Evolutionary conservation across 2,113 vertebrate species (phyloP).

Genomic region (Cranoglanis bouderius): DNA sequence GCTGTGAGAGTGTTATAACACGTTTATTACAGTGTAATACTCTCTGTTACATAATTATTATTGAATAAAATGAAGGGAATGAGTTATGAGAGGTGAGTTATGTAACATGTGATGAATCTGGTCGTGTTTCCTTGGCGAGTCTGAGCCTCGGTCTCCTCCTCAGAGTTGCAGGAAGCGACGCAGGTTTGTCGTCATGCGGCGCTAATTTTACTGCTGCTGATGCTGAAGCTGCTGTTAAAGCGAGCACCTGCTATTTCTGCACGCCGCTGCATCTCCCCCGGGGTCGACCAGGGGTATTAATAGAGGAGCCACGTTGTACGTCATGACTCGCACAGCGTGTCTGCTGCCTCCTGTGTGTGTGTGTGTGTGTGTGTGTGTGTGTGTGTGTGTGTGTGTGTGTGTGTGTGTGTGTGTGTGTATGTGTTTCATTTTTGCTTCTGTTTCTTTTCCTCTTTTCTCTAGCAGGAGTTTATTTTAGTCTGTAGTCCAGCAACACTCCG

Average conservation of each 20-base stretch:
- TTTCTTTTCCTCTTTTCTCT: neutral
- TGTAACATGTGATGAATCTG: neutral
- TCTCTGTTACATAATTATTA: neutral
- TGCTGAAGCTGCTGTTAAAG: slow-evolving; percentile 16
- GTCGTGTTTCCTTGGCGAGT: neutral
- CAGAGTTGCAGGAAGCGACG: neutral
- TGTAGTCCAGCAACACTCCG: too few relatives aligned
- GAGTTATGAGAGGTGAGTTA: neutral
- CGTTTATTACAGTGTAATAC: neutral
- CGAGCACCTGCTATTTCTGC: slow-evolving; percentile 24
- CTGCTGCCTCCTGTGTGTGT: neutral
- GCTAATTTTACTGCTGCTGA: slow-evolving; percentile 34
- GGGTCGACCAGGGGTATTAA: slow-evolving; percentile 19
- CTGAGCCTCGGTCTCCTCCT: neutral
- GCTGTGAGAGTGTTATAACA: neutral
- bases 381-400: neutral
- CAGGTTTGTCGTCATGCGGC: slow-evolving; percentile 23
- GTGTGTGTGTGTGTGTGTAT: neutral
- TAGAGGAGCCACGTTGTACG: neutral
- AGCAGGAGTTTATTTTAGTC: too few relatives aligned
- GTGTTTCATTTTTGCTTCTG: neutral
- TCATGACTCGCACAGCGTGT: neutral
- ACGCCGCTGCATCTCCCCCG: slow-evolving; percentile 10
- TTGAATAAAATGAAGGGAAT: neutral
- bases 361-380: neutral